These are phyloP conservation scores for Macheiramphus alcinus DNA, from an alignment of 2,113 vertebrate species.

Conservation along the genomic window DNA sequence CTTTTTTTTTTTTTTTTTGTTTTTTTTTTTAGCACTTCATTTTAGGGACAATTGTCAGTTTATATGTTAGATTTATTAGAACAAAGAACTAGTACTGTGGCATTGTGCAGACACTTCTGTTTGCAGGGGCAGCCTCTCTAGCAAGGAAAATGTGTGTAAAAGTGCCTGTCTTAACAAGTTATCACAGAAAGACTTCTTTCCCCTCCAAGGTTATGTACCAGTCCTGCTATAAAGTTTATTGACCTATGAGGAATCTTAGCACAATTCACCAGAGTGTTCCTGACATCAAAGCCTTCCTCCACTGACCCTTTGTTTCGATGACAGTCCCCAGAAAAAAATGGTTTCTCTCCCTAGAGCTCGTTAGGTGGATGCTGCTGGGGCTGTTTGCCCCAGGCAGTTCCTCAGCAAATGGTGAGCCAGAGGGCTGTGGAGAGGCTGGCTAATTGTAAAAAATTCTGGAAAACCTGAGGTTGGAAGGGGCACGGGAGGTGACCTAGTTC, in stretches of 20 bases:
- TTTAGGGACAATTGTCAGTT: not conserved
- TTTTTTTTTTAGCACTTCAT: not conserved
- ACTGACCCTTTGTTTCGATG: not conserved
- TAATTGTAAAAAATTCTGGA: not conserved
- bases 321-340: not conserved
- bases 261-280: not conserved
- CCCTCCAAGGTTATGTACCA: not conserved
- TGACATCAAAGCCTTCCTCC: slow-evolving; percentile 22
- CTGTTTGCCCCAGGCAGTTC: not conserved
- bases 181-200: not conserved
- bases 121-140: not conserved
- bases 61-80: not conserved
- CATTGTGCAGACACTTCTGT: not conserved
- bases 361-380: not conserved
- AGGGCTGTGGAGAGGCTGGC: not conserved
- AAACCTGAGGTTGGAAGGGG: not conserved
- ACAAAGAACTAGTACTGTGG: not conserved
- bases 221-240: slow-evolving; percentile 47
- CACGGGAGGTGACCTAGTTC: not conserved
- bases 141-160: not conserved
- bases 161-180: not conserved
- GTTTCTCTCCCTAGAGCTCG: not conserved
- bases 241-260: not conserved
- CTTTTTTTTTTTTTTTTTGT: not conserved
- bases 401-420: not conserved